Evolutionary conservation across 2,797 vertebrate genomes (phyloP), one percentile per base, ranked within the genome.

Genomic region (Danio choprae): DNA sequence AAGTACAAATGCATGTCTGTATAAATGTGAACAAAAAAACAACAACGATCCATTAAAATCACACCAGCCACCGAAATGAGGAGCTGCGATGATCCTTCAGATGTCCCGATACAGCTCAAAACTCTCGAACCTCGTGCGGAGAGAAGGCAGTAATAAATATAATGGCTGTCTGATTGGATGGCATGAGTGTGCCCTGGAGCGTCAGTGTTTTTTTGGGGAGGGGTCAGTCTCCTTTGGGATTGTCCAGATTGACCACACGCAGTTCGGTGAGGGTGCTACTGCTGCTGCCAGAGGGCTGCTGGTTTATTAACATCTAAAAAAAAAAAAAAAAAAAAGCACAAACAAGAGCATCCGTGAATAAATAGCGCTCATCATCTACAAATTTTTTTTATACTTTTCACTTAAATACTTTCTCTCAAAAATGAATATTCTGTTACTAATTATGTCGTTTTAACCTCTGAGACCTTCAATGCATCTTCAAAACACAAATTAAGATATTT

Each of bases 171-270:
- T 82, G 46, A 78, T 63, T 75, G 64, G 51, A 51, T 59, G 73
- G 79, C 50, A 62, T 77, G 68, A 36, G 43, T 70, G 71, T 71
- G 71, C 65, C 69, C 67, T 5, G 50, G 43, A 63, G 29, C 41
- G 20, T 56, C 71, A 15, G 36, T 12, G 53, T 1, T 3, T 74
- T 41, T n/a, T 50, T 20, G 11, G 5, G n/a, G n/a, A n/a, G n/a
- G 3, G 22, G 16, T 97, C 94, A 98, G 90, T 97, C 95, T 68
- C 93, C 96, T 92, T 97, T 97, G 87, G 92, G 86, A 90, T 96
- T 89, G 13, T 98, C 97, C 93, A 98, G 87, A 88, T 95, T 97
- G 86, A 98, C 96, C 69, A 97, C 96, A 90, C 97, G 96, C 78
- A 98, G 94, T 92, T 98, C 97, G 0, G 96, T 96, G 89, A 98